phyloP scores from a whole-genome alignment of 2,888 invertebrate species.

The Sepioteuthis lessoniana region DNA sequence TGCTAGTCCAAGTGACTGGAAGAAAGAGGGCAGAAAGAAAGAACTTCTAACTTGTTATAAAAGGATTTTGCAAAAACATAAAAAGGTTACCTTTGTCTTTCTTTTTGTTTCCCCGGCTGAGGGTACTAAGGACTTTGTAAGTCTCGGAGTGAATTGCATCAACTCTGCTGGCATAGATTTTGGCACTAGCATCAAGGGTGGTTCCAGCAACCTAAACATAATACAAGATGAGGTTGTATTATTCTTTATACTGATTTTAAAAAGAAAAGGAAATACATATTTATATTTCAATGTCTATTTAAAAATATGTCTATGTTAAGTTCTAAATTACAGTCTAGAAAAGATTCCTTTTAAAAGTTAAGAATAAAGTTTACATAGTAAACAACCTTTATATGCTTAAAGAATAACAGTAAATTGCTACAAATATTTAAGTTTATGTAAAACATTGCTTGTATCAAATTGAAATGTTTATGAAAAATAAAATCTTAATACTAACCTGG shows the following conservation, averaged over 20 bases:
- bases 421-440: too few species aligned
- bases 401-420: too few species aligned
- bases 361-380: too few species aligned
- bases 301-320: background rate
- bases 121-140: conserved; percentile 82
- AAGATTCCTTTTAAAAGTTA: too few species aligned
- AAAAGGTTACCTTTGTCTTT: conserved; percentile 51
- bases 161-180: conserved; percentile 90
- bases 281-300: background rate
- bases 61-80: background rate
- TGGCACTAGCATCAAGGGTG: conserved; percentile 89
- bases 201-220: conserved; percentile 83
- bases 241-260: background rate
- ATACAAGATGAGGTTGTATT: conserved; percentile 62
- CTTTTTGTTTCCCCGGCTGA: conserved; percentile 74
- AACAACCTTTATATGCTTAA: too few species aligned
- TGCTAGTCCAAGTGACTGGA: background rate
- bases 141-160: conserved; percentile 89
- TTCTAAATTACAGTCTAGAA: too few species aligned
- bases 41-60: background rate
- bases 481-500: conserved; percentile 70
- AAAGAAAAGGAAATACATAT: background rate
- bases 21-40: background rate
- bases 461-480: background rate
- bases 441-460: too few species aligned